A percentile compares a stretch with the other conserved stretches of the same genome.
Conservation (phyloP, 2,888 invertebrate genomes). For the Lumbricus terrestris region DNA sequence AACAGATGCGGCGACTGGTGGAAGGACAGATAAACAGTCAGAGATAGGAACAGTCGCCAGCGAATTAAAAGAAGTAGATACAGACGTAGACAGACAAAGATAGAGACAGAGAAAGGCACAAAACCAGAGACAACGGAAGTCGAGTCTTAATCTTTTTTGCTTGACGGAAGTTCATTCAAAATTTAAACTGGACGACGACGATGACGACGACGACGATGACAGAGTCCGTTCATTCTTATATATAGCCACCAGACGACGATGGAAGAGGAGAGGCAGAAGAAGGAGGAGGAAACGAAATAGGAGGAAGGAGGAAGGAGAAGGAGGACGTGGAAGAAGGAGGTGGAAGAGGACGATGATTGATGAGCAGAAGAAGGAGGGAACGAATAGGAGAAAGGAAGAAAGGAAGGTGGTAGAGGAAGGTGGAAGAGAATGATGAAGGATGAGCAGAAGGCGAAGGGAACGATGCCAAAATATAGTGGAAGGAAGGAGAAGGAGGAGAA, state of each 20-base stretch:
- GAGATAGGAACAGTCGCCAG: too few species aligned
- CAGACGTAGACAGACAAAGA: background rate
- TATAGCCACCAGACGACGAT: background rate
- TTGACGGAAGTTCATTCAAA: background rate
- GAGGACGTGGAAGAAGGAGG: background rate
- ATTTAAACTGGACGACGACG: background rate
- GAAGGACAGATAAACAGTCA: background rate
- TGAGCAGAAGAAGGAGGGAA: too few species aligned
- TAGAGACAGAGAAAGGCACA: background rate
- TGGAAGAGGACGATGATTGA: background rate
- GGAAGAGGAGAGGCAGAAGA: background rate
- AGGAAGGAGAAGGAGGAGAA: too few species aligned
- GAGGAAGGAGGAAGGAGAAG: background rate
- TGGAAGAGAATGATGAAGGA: too few species aligned
- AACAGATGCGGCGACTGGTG: too few species aligned
- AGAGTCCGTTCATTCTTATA: background rate
- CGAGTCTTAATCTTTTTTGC: background rate
- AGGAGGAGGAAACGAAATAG: background rate
- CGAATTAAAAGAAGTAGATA: background rate
- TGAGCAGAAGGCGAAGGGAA: too few species aligned
- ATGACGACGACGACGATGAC: background rate
- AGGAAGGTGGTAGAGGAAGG: too few species aligned
- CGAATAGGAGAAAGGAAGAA: too few species aligned
- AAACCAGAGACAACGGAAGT: background rate
- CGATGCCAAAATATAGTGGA: too few species aligned